Base-by-base conservation (phyloP, 2,888 invertebrate genomes). In the Seira ritae region DNA sequence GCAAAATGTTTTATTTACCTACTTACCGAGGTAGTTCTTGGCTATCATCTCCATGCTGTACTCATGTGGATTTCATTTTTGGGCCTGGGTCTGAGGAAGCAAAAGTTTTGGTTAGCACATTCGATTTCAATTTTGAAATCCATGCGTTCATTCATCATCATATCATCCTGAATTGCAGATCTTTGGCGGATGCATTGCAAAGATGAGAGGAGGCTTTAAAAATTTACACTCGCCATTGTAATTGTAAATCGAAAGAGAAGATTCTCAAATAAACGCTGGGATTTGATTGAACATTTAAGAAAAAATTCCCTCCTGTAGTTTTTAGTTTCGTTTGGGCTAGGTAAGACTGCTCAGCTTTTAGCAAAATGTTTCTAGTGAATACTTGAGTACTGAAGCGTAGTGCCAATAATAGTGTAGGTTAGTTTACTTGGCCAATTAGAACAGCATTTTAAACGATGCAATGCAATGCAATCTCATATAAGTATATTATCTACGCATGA, bases 321-420 rank as follows among this genome's bases (percentile, higher is more conserved):
- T 12, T 42, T 8, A 42, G 42, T 12, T 42, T 42, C 6, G 42
- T 42, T 42, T 42, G 42, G 42, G 12, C 6, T 6, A 42, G 42
- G 6, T 42, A 8, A 12, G 12, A 42, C 6, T 8, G 42, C 42
- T 42, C 42, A 12, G 12, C n/a, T n/a, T n/a, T n/a, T n/a, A n/a
- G n/a, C n/a, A n/a, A n/a, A n/a, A n/a, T n/a, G n/a, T n/a, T n/a
- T n/a, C n/a, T n/a, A n/a, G n/a, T n/a, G n/a, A n/a, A n/a, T n/a
- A n/a, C n/a, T 42, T 42, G 31, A 24, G 65, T 66, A 74, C 37
- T 74, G 8, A 74, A 74, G 46, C 66, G 50, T 74, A 66, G 42
- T 74, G 74, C 66, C 74, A 66, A 67, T 66, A 55, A n/a, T 55
- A 66, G 67, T 66, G 74, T 20, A 74, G 66, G 73, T 66, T 74